phyloP scores from a whole-genome alignment of 2,113 vertebrate species.

The Heteronetta atricapilla region DNA sequence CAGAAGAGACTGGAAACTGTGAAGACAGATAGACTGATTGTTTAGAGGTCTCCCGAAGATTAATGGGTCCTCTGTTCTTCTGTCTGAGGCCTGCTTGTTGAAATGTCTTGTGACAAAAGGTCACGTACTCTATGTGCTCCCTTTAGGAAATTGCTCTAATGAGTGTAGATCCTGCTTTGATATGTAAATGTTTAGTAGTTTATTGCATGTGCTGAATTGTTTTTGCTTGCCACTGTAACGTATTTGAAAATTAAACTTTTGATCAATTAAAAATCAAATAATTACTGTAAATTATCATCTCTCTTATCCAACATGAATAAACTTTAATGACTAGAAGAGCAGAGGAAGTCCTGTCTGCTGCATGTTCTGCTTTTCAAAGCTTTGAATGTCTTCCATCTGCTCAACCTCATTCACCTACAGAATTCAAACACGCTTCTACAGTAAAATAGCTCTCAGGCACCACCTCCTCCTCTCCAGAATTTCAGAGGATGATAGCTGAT shows the following conservation, averaged over 20 bases:
- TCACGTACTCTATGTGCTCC: neutral
- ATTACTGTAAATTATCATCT: neutral
- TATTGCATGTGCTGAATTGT: neutral
- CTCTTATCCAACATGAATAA: neutral
- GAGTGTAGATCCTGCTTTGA: constrained; percentile 20
- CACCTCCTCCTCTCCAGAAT: neutral
- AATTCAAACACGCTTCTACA: neutral
- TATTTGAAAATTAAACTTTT: neutral
- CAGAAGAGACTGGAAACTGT: constrained; percentile 19
- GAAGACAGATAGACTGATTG: constrained; percentile 46
- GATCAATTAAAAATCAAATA: constrained; percentile 12
- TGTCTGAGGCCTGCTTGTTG: neutral
- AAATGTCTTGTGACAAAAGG: constrained; percentile 41
- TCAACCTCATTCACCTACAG: neutral
- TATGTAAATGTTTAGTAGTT: neutral
- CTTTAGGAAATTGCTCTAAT: constrained; percentile 38
- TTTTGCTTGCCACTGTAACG: neutral
- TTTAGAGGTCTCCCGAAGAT: constrained; percentile 44
- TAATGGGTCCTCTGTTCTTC: constrained; percentile 66
- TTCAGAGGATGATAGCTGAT: rapidly evolving
- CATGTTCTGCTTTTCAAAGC: neutral
- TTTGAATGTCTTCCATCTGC: neutral
- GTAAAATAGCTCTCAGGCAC: neutral
- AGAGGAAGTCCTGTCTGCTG: neutral
- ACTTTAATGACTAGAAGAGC: neutral